Percentiles rank a stretch among this genome's conserved stretches.
Conservation (phyloP, 2,888 invertebrate genomes). For the Sarcophaga caerulescens region DNA sequence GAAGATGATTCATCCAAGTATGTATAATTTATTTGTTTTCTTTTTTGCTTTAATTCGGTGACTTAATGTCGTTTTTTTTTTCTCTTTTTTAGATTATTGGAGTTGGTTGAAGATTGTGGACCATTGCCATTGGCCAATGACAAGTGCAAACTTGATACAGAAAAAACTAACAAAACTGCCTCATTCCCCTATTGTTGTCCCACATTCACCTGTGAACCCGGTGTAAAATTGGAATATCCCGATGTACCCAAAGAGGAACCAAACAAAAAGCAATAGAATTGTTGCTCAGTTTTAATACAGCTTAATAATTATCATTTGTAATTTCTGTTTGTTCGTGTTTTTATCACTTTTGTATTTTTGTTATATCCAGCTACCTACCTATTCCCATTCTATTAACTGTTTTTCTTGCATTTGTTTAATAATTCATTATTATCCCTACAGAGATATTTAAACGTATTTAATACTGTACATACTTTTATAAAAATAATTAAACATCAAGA, state of each 20-base stretch:
- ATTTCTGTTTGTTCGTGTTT: no score
- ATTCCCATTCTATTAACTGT: no score
- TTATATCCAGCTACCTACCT: no score
- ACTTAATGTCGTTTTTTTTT: background rate
- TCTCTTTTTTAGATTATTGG: constrained; percentile 84
- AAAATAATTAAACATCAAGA: no score
- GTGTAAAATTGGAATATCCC: constrained; percentile 92
- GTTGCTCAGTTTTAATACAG: background rate
- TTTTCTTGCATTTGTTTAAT: no score
- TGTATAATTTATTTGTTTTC: background rate
- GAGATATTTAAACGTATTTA: no score
- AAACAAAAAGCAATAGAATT: constrained; percentile 61
- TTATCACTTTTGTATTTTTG: no score
- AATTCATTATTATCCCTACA: no score
- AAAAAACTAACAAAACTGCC: constrained; percentile 94
- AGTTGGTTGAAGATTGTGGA: constrained; percentile 94
- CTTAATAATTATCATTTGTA: background rate
- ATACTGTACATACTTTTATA: no score
- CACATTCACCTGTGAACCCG: constrained; percentile 91
- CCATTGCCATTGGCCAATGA: constrained; percentile 93
- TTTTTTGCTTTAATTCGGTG: background rate
- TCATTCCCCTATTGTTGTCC: constrained; percentile 94
- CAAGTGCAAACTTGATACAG: constrained; percentile 92
- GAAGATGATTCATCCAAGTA: constrained; percentile 86
- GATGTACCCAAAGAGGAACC: constrained; percentile 84